Conservation (phyloP, 1,140 invertebrate genomes). For the Zophobas atratus region DNA sequence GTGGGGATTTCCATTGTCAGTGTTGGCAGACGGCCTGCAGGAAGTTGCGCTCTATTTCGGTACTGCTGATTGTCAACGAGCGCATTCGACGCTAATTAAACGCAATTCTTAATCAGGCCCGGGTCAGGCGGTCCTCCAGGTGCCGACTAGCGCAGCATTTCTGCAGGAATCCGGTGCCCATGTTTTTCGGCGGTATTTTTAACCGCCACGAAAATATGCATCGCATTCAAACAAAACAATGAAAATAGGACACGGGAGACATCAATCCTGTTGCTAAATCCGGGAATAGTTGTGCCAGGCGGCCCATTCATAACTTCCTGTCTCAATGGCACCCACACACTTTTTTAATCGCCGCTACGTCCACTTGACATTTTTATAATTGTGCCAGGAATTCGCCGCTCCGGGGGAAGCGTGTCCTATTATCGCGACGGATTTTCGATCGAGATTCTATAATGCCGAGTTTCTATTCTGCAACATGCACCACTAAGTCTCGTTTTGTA, state of each 20-base stretch:
- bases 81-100: conserved; percentile 59
- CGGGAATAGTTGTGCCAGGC: conserved; percentile 39
- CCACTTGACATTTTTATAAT: conserved; percentile 26
- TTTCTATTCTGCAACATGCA: conserved; percentile 61
- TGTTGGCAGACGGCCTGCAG: conserved; percentile 59
- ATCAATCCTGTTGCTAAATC: conserved; percentile 38
- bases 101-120: background rate
- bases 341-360: conserved; percentile 12
- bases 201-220: conserved; percentile 34
- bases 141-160: background rate
- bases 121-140: background rate
- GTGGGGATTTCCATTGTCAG: conserved; percentile 61
- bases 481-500: conserved; percentile 62
- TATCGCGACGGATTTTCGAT: conserved; percentile 61
- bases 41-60: conserved; percentile 56
- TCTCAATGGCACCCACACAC: conserved; percentile 29
- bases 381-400: conserved; percentile 7
- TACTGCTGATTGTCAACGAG: conserved; percentile 54
- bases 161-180: background rate
- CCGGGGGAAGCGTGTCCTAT: background rate
- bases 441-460: conserved; percentile 61
- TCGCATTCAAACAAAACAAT: conserved; percentile 37
- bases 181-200: conserved; percentile 8
- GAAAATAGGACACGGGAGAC: conserved; percentile 41
- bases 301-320: conserved; percentile 39